Evolutionary conservation across 2,888 invertebrate species (phyloP).

Genomic region (Blastobasis lacticolella): DNA sequence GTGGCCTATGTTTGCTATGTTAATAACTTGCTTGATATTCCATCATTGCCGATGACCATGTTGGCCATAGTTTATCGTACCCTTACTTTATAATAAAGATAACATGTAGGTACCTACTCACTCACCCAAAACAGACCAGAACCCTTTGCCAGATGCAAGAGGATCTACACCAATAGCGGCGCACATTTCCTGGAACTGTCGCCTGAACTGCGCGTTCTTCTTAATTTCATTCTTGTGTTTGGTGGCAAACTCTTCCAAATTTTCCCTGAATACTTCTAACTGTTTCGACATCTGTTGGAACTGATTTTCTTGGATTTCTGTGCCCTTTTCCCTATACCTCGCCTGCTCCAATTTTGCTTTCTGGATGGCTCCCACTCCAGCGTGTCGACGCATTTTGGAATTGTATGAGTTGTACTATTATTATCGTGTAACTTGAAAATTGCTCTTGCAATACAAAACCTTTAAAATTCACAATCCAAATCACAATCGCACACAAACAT

Average conservation of each 20-base stretch:
- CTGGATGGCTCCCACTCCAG: constrained; percentile 92
- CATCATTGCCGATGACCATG: no score
- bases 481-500: no score
- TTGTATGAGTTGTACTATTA: no score
- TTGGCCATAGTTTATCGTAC: no score
- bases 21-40: no score
- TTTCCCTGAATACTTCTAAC: constrained; percentile 91
- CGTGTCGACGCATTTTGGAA: constrained; percentile 81
- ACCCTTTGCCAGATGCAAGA: constrained; percentile 94
- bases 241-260: constrained; percentile 95
- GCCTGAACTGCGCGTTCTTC: constrained; percentile 94
- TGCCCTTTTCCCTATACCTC: constrained; percentile 93
- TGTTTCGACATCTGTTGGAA: constrained; percentile 95
- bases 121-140: constrained; percentile 93
- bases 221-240: constrained; percentile 96
- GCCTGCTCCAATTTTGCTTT: constrained; percentile 90
- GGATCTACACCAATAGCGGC: constrained; percentile 99
- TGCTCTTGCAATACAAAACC: no score
- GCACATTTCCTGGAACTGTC: constrained; percentile 99
- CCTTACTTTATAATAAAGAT: no score
- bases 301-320: constrained; percentile 93
- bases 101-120: background rate
- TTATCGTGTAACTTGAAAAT: no score
- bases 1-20: no score
- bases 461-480: no score